Conservation (phyloP, 2,888 invertebrate species). For the Pachydiplax longipennis region DNA sequence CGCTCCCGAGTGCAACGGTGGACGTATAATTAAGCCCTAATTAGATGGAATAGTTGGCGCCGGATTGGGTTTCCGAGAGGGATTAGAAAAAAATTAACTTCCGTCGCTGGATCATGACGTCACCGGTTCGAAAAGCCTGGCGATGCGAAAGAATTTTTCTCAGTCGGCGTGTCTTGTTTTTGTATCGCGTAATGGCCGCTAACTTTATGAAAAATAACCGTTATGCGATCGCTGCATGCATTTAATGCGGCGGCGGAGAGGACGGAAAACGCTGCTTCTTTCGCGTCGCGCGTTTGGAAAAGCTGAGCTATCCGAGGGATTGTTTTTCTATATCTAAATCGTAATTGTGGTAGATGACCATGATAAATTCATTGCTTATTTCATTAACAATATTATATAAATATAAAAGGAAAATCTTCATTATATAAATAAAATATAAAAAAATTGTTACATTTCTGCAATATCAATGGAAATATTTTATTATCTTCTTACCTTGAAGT, state of each 20-base stretch:
- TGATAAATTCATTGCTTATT: too few species aligned
- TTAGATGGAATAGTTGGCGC: conserved; percentile 1
- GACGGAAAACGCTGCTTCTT: not conserved
- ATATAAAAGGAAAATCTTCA: too few species aligned
- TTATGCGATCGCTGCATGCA: not conserved
- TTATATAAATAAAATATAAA: too few species aligned
- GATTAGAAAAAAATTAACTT: not conserved
- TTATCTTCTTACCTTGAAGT: too few species aligned
- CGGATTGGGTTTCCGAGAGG: conserved; percentile 1
- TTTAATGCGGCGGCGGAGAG: not conserved
- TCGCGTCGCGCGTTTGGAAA: not conserved
- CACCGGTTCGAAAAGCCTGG: not conserved
- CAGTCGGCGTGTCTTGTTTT: not conserved
- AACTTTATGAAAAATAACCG: not conserved
- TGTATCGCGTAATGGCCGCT: not conserved
- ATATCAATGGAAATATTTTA: not conserved
- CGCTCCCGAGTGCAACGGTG: not conserved
- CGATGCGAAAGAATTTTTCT: not conserved
- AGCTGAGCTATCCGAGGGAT: not conserved
- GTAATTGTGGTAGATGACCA: too few species aligned
- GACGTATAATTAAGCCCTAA: not conserved
- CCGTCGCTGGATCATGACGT: not conserved
- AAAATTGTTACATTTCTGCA: too few species aligned
- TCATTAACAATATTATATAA: too few species aligned
- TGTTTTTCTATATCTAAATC: too few species aligned